Base-by-base conservation (phyloP, 2,113 vertebrate species). In the Halcyon malimbica region DNA sequence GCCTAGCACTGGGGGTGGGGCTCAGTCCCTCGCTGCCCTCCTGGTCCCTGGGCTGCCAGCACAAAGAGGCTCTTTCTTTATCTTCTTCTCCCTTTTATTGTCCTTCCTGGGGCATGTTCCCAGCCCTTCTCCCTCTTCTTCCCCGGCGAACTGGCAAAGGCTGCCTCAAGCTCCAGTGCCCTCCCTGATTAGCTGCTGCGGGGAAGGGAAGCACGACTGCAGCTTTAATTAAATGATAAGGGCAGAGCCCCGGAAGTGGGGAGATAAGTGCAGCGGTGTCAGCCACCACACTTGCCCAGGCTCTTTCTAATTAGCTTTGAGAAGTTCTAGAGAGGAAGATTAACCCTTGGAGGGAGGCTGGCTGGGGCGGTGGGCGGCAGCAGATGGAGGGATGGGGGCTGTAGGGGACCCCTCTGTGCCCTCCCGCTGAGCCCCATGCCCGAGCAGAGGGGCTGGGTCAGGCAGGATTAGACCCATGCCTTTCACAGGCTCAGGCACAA, bases 181-280 rank as follows among this genome's bases (percentile, higher is more conserved):
- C 91, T 94, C 89, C 9, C 39, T 97, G 97, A 96, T 97, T 83
- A 97, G 96, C 74, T 92, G 87, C 94, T 97, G 96, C 84, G 92
- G 85, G 93, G 92, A 92, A 42, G 93, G 94, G 92, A 86, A 89
- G 92, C 93, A 44, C 6, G 29, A 63, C 93, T 93, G 94, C 71
- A 83, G 93, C 95, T 97, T 97, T 97, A 97, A 97, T 97, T 97
- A 97, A 97, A 97, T 97, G 97, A 97, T 97, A 97, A 97, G 96
- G 97, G 92, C 96, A 93, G 95, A 97, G 96, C 94, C 96, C 96
- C 96, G 89, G 90, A 94, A 96, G 93, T 97, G 93, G 90, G 71
- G 88, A 96, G 96, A 97, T 96, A 96, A 96, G 92, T 88, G 83
- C 93, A 28, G 10, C 1, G 6, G 79, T 93, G 90, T 80, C 92